phyloP scores from a whole-genome alignment of 2,797 vertebrate species.

The Neomorphus geoffroyi region DNA sequence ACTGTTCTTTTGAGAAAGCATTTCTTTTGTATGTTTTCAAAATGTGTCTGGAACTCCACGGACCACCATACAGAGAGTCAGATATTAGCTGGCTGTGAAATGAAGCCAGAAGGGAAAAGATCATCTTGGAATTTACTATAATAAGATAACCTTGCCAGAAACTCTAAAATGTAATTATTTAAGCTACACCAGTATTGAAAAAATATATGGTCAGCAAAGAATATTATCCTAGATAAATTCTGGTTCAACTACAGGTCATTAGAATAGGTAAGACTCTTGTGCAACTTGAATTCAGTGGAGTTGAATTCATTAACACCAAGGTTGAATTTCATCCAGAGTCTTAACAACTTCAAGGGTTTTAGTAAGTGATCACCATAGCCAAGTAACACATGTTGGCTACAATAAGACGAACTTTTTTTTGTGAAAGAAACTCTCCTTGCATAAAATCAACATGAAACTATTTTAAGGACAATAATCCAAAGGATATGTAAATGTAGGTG shows the following conservation, averaged over 20 bases:
- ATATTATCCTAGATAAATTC: not conserved
- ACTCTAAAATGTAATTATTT: conserved; percentile 16
- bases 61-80: not conserved
- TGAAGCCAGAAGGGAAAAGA: conserved; percentile 14
- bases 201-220: conserved; percentile 26
- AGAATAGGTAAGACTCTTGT: not conserved
- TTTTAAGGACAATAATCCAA: not conserved
- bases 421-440: not conserved
- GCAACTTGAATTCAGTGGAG: conserved; percentile 24
- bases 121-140: not conserved
- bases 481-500: not conserved
- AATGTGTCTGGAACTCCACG: not conserved
- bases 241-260: conserved; percentile 32
- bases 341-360: conserved; percentile 20
- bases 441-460: not conserved
- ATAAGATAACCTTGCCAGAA: conserved; percentile 30
- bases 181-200: conserved; percentile 1
- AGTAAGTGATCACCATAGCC: not conserved
- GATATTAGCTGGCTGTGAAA: not conserved
- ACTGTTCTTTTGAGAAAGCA: not conserved
- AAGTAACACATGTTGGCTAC: conserved; percentile 16
- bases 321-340: conserved; percentile 39
- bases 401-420: not conserved
- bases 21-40: not conserved
- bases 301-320: conserved; percentile 40